Evolutionary conservation across 1,140 invertebrate species (phyloP).

Genomic region (Meloidogyne hapla): DNA sequence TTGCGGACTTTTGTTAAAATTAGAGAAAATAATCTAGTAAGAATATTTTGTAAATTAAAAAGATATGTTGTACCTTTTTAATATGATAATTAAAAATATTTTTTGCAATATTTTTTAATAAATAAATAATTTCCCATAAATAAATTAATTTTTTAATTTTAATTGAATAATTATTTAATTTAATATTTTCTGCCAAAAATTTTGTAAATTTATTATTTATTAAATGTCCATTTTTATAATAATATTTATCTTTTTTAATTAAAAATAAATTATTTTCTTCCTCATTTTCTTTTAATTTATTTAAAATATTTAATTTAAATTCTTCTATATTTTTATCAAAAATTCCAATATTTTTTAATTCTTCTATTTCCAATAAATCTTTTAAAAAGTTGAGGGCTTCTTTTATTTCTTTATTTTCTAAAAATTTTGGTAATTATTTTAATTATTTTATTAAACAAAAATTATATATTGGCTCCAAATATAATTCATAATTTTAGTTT

Average conservation of each 20-base stretch:
- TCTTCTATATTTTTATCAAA: neutral
- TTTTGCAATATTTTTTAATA: neutral
- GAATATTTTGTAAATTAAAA: no score
- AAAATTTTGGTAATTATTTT: neutral
- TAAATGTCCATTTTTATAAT: neutral
- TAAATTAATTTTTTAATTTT: neutral
- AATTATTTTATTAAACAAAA: no score
- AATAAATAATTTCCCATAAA: neutral
- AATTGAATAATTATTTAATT: neutral
- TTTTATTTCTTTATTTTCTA: neutral
- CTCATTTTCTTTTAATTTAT: neutral
- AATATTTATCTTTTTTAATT: neutral
- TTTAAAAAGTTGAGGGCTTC: neutral
- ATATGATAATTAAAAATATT: neutral
- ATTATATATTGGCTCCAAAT: no score
- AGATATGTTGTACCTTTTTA: no score
- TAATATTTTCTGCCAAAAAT: neutral
- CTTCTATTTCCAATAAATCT: neutral
- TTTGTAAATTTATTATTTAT: neutral
- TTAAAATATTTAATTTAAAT: conserved; percentile 2
- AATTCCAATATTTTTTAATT: neutral
- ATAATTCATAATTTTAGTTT: no score
- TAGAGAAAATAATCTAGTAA: no score
- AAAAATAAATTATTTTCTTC: neutral
- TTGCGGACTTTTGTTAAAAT: no score